Percentiles rank a stretch among this genome's conserved stretches.
These are phyloP conservation scores for Napeogenes sylphis DNA, from an alignment of 2,888 invertebrate species.

Conservation along the genomic window DNA sequence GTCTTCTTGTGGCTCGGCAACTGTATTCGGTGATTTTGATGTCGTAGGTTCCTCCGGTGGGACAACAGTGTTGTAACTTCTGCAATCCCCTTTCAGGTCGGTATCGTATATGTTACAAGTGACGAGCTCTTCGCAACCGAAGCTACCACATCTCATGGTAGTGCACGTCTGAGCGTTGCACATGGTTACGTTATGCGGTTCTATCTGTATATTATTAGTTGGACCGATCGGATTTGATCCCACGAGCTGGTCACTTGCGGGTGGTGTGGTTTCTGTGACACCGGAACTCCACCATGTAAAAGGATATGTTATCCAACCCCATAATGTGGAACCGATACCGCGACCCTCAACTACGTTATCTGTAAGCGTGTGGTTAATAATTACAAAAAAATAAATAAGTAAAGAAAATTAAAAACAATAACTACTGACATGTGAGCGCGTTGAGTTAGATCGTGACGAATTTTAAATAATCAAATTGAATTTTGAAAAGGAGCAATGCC, in stretches of 20 bases:
- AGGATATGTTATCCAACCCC: conserved; percentile 71
- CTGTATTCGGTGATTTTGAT: conserved; percentile 33
- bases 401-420: no score
- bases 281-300: conserved; percentile 62
- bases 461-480: no score
- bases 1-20: conserved; percentile 14
- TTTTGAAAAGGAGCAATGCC: no score
- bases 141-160: conserved; percentile 61
- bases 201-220: conserved; percentile 49
- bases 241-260: conserved; percentile 42
- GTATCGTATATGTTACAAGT: conserved; percentile 73
- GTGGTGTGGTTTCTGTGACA: conserved; percentile 34
- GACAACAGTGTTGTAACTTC: conserved; percentile 51
- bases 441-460: no score
- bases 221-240: conserved; percentile 39
- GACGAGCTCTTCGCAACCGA: conserved; percentile 52
- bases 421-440: no score
- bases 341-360: conserved; percentile 56
- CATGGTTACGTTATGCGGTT: conserved; percentile 61
- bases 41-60: conserved; percentile 41
- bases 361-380: conserved; percentile 43
- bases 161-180: conserved; percentile 73
- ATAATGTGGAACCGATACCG: conserved; percentile 60
- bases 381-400: no score
- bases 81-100: conserved; percentile 64